Percentiles rank a stretch among this genome's conserved stretches.
These are phyloP conservation scores for Myocastor coypus DNA, from an alignment of 2,113 vertebrate species.

Conservation along the genomic window DNA sequence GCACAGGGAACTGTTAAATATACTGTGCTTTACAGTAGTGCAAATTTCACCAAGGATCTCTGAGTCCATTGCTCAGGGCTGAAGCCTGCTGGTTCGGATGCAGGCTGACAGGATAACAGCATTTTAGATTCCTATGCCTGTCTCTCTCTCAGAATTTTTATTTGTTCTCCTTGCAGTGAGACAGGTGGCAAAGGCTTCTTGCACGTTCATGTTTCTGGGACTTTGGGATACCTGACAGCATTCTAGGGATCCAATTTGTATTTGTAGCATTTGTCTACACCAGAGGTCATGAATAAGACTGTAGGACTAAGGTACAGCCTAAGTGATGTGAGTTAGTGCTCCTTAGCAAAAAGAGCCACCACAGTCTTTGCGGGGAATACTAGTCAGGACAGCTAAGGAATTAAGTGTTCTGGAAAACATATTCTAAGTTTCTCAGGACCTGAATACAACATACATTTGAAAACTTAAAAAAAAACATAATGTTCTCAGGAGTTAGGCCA, in stretches of 20 bases:
- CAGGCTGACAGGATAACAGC: background rate
- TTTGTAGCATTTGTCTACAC: background rate
- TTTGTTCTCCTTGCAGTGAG: background rate
- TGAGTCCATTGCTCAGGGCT: background rate
- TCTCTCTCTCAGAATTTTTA: background rate
- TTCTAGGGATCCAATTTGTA: background rate
- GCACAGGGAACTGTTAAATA: background rate
- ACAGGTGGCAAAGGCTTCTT: background rate
- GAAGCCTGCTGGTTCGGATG: background rate
- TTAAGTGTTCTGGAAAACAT: conserved; percentile 23
- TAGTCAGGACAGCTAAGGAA: background rate
- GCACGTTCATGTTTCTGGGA: background rate
- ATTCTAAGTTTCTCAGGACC: background rate
- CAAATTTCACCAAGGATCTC: background rate
- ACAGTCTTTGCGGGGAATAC: background rate
- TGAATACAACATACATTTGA: background rate
- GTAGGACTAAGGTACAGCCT: background rate
- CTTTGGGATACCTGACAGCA: background rate
- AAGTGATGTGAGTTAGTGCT: background rate
- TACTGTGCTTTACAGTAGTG: background rate
- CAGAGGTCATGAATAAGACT: background rate
- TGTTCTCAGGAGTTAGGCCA: background rate
- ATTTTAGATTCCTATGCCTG: background rate
- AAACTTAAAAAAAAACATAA: background rate
- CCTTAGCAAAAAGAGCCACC: background rate